A percentile compares a stretch with the other conserved stretches of the same genome.
Conservation (phyloP, 2,888 invertebrate genomes). For the Eledone cirrhosa region DNA sequence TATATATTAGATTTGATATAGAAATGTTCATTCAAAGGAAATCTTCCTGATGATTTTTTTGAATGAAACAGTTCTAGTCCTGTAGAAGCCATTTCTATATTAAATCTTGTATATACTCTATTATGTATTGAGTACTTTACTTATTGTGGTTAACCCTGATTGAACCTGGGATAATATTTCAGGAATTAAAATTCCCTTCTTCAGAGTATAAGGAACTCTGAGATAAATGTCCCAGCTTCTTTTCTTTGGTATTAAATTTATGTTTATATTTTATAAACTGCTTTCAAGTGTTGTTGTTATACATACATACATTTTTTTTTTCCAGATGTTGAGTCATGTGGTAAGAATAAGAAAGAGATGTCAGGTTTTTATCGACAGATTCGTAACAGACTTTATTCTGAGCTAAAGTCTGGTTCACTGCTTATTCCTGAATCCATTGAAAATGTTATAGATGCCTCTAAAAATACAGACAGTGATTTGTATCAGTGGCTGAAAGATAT, state of each 20-base stretch:
- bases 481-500: constrained; percentile 38
- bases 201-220: too few relatives aligned
- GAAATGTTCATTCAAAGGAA: background rate
- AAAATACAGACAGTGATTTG: constrained; percentile 38
- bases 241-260: background rate
- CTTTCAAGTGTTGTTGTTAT: background rate
- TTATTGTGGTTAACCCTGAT: too few relatives aligned
- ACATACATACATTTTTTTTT: background rate
- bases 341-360: constrained; percentile 24
- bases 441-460: constrained; percentile 38
- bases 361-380: constrained; percentile 29
- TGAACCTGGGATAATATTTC: too few relatives aligned
- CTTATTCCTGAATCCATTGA: constrained; percentile 33
- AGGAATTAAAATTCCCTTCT: too few relatives aligned
- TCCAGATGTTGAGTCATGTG: background rate
- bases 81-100: too few relatives aligned
- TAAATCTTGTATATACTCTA: too few relatives aligned
- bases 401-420: constrained; percentile 37
- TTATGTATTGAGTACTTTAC: too few relatives aligned
- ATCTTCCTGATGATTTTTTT: too few relatives aligned
- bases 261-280: background rate
- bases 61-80: too few relatives aligned
- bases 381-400: constrained; percentile 32
- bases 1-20: background rate
- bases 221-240: background rate